phyloP scores from a whole-genome alignment of 2,797 vertebrate species.

The Moxostoma hubbsi region DNA sequence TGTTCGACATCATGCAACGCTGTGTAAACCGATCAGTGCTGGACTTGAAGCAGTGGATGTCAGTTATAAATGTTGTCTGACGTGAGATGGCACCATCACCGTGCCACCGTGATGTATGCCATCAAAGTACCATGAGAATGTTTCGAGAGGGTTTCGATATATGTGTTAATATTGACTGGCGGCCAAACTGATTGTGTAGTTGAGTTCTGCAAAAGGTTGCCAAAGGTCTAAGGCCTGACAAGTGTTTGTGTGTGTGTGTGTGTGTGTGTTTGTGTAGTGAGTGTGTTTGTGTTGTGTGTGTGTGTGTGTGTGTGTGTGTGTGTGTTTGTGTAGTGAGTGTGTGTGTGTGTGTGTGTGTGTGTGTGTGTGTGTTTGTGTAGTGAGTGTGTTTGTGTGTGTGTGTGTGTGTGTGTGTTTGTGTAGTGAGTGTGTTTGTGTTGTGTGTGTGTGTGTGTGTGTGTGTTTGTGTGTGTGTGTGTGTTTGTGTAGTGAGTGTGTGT shows the following conservation, averaged over 20 bases:
- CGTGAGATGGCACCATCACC: no score
- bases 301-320: neutral
- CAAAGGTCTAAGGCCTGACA: slow-evolving; percentile 32
- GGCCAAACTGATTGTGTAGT: neutral
- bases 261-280: no score
- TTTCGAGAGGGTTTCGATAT: neutral
- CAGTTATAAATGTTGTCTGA: no score
- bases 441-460: slow-evolving; percentile 22
- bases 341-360: neutral
- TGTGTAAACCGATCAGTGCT: no score
- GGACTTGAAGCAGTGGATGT: no score
- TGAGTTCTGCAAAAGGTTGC: slow-evolving; percentile 33
- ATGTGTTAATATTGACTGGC: slow-evolving; percentile 23
- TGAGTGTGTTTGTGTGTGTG: neutral
- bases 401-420: no score
- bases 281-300: no score
- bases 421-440: no score
- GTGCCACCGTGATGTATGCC: no score
- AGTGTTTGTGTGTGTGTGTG: neutral
- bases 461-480: slow-evolving; percentile 19
- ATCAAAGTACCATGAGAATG: no score
- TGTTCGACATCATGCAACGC: no score
- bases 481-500: no score
- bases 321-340: neutral
- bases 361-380: slow-evolving; percentile 20